Evolutionary conservation across 2,888 invertebrate species (phyloP), one percentile per base, ranked within the genome.

Genomic region (Amiota minor): DNA sequence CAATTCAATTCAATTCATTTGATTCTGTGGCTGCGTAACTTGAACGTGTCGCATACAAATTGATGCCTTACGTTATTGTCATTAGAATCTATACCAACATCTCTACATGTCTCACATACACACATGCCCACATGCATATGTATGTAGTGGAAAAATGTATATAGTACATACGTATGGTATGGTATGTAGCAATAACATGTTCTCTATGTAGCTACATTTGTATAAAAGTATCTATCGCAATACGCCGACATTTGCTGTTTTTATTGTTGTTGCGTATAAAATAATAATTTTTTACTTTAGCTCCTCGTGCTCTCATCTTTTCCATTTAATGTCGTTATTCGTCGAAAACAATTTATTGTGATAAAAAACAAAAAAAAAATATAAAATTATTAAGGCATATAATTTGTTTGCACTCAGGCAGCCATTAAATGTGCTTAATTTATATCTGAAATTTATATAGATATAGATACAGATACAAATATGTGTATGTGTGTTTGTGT

Each of bases 11-110:
- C 70, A 72, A 47, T 75, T 69, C 59, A 72, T n/a, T n/a, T n/a
- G n/a, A 45, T 71, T 64, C 23, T 23, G 11, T 62, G 70, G 72
- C 80, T 79, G 72, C 78, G 80, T 65, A 65, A 47, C 47, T 65
- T 18, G 62, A 64, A 45, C 49, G 35, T 65, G 47, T 49, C 67
- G 53, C 67, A 50, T 68, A 53, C 50, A 50, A 68, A 68, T 68
- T 68, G 50, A 8, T 68, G n/a, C 9, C 35, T 45, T 45, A 62
- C 45, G 62, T 35, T 59, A 35, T 35, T 35, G 59, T 59, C 20
- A 20, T 59, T 59, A 59, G 59, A 59, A 59, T 59, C 59, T 59
- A 9, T 20, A 59, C 59, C 20, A 12, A 47, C 45, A 65, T 12
- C 6, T 20, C 46, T 46, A 65, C 47, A 53, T 16, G 12, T 53